Evolutionary conservation across 2,113 vertebrate genomes (phyloP).

Genomic region (Hoplias malabaricus): DNA sequence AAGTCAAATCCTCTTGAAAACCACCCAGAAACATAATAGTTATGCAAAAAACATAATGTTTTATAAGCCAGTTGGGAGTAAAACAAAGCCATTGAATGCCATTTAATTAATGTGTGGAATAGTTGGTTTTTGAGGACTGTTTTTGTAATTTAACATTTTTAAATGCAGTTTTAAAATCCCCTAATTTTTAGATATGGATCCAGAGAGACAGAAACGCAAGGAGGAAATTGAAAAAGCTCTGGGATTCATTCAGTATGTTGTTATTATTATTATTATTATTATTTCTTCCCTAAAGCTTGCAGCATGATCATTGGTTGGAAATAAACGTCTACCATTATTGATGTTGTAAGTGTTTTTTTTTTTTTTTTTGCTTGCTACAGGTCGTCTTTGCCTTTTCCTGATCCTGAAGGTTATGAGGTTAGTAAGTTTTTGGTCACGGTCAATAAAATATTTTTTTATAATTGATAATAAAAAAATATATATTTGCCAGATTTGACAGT

Average conservation of each 20-base stretch:
- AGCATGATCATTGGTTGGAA: neutral
- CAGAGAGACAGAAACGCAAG: conserved; percentile 90
- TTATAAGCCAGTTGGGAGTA: no score
- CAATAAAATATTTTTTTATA: no score
- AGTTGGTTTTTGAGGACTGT: conserved; percentile 3
- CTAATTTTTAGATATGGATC: conserved; percentile 72
- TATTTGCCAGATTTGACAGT: no score
- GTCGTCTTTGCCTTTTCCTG: conserved; percentile 90
- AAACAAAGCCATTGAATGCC: no score
- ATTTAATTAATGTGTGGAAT: neutral
- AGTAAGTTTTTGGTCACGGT: neutral
- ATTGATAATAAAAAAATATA: no score
- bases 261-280: neutral
- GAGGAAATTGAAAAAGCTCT: conserved; percentile 96
- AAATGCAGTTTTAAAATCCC: conserved; percentile 20
- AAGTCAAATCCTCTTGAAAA: no score
- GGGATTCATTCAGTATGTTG: conserved; percentile 94
- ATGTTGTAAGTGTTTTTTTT: conserved; percentile 22
- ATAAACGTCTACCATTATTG: neutral
- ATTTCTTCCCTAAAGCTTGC: neutral
- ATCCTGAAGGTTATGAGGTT: conserved; percentile 95
- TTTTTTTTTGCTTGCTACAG: conserved; percentile 64
- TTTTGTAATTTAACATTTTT: conserved; percentile 7
- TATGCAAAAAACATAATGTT: no score
- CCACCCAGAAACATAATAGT: no score